Base-by-base conservation (phyloP, 1,140 invertebrate species). In the Saxidomus purpurata region DNA sequence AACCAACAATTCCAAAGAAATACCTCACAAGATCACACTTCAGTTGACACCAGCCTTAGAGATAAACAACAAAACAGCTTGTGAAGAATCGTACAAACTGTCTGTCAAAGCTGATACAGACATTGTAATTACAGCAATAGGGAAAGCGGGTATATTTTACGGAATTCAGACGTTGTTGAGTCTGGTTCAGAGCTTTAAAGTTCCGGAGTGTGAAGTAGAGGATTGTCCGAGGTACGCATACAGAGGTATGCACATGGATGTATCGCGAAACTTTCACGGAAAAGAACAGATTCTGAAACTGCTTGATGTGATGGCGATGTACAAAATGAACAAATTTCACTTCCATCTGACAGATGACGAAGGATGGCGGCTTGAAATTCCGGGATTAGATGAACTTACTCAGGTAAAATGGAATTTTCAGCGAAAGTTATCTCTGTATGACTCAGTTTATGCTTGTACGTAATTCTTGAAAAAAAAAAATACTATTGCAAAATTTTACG, bases 331-430 rank as follows among this genome's bases (percentile, higher is more conserved):
- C 85, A 92, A 90, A 34, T 91, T 95, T 36, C 95, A 95, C 77
- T 91, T 95, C n/a, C 95, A 95, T 77, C 87, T 95, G n/a, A 91
- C 93, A 13, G 95, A 95, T 82, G 95, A 95, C 82, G 94, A 95
- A 74, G 94, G 94, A 0, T 95, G 94, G 94, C 82, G 94, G 34
- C 76, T 95, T 8, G 93, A 95, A 76, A 95, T 95, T 36, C 92
- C 92, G 0, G 93, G 91, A 15, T 84, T 95, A 3, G 91, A 92
- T 13, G 94, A 95, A 88, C 91, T 95, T 17, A 95, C 94, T n/a
- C 61, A 93, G 90, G 95, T 95, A n/a, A n/a, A n/a, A n/a, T n/a
- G n/a, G n/a, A n/a, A n/a, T n/a, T n/a, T n/a, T n/a, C n/a, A n/a
- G n/a, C n/a, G n/a, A n/a, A n/a, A n/a, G n/a, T n/a, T n/a, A n/a